Conservation (phyloP, 1,140 invertebrate genomes). For the Xylocopa sonorina region DNA sequence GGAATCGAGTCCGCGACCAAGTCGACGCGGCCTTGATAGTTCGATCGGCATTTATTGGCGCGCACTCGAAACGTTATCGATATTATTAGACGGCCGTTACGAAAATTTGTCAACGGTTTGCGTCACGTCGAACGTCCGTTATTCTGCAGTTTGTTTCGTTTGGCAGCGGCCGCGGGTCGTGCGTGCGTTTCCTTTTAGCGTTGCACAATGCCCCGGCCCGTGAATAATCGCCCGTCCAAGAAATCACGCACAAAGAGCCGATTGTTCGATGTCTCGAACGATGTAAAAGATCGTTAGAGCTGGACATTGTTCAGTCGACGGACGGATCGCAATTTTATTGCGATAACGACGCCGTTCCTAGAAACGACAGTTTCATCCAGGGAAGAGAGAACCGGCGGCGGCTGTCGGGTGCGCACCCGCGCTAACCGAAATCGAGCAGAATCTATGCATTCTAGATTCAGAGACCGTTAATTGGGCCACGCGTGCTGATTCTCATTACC, state of each 20-base stretch:
- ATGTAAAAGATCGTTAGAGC: background rate
- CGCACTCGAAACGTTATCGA: slow-evolving; percentile 18
- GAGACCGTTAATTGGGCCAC: background rate
- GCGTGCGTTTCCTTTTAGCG: background rate
- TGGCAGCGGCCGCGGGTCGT: slow-evolving; percentile 13
- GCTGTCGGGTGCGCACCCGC: background rate
- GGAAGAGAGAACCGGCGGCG: background rate
- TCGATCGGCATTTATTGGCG: background rate
- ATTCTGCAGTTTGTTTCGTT: slow-evolving; percentile 36
- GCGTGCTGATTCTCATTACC: background rate
- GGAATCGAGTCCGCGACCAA: background rate
- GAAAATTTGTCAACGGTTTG: slow-evolving; percentile 41
- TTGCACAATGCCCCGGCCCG: background rate
- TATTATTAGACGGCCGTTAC: slow-evolving; percentile 42
- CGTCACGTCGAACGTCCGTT: background rate
- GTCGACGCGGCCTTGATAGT: slow-evolving; percentile 22
- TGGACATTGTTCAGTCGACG: background rate
- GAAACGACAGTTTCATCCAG: background rate
- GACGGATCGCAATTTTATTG: background rate
- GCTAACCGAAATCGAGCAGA: background rate
- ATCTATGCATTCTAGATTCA: background rate
- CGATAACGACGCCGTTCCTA: background rate
- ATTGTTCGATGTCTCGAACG: no score
- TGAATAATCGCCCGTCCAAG: background rate
- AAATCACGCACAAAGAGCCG: background rate